phyloP scores from a whole-genome alignment of 2,888 invertebrate species.

The Galeruca laticollis region DNA sequence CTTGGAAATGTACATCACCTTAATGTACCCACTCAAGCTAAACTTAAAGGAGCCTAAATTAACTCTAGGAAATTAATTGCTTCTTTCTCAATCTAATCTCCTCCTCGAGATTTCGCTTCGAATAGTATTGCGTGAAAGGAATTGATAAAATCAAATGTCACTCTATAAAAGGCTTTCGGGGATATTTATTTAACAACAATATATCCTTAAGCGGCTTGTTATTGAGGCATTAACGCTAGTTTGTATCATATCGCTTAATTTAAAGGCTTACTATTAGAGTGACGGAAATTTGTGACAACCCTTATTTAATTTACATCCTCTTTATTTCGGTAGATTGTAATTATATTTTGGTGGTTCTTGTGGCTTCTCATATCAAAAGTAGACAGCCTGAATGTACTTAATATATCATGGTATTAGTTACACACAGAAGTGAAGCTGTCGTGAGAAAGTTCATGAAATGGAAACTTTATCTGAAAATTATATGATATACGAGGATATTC shows the following conservation, averaged over 20 bases:
- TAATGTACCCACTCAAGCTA: slow-evolving; percentile 22
- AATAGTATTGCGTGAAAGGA: slow-evolving; percentile 7
- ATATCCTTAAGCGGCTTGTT: not conserved
- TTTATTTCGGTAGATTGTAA: not conserved
- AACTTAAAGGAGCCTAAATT: slow-evolving; percentile 17
- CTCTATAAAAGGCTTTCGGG: not conserved
- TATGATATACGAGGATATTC: no score
- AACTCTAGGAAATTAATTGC: slow-evolving; percentile 31
- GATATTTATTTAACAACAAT: not conserved
- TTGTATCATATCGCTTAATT: not conserved
- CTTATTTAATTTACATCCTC: not conserved
- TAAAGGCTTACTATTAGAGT: not conserved
- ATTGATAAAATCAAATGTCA: slow-evolving; percentile 23
- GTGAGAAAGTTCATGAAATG: no score
- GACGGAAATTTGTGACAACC: not conserved
- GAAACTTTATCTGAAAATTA: no score
- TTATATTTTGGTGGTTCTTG: no score
- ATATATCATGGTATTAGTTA: no score
- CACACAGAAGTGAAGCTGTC: no score
- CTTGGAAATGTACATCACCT: slow-evolving; percentile 20
- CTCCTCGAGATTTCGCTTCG: slow-evolving; percentile 17
- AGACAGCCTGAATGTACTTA: no score
- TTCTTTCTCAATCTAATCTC: slow-evolving; percentile 25
- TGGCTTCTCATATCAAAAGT: no score
- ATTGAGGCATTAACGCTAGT: not conserved